These are phyloP conservation scores for Catagonus wagneri DNA, from an alignment of 2,113 vertebrate genomes.

Conservation along the genomic window DNA sequence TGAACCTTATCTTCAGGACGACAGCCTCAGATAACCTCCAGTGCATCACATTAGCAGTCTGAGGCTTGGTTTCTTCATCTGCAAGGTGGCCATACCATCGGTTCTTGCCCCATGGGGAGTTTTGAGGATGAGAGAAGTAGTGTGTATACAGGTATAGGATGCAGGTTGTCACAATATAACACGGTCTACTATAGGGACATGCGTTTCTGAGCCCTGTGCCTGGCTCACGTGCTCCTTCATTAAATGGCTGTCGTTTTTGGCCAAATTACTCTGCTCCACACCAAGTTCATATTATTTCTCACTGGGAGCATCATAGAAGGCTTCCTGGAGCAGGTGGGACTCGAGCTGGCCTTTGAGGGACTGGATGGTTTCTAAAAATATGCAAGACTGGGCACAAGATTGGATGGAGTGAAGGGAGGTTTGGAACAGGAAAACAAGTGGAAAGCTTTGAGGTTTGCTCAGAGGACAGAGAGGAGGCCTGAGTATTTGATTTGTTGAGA, in stretches of 20 bases:
- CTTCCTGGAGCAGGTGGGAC: not conserved
- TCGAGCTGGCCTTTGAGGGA: not conserved
- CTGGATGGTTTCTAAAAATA: not conserved
- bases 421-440: not conserved
- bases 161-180: not conserved
- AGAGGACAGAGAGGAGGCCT: not conserved
- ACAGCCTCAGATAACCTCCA: not conserved
- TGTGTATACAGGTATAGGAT: not conserved
- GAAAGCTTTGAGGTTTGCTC: not conserved
- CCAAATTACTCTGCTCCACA: not conserved
- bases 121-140: not conserved
- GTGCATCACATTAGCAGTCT: fast-evolving
- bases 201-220: not conserved
- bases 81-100: not conserved
- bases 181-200: fast-evolving
- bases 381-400: not conserved
- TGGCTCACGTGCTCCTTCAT: not conserved
- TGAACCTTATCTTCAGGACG: not conserved
- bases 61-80: not conserved
- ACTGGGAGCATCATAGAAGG: not conserved
- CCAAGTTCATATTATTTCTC: not conserved
- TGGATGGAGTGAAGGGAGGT: not conserved
- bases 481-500: not conserved
- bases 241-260: not conserved
- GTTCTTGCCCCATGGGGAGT: not conserved